phyloP scores from a whole-genome alignment of 2,113 vertebrate species.

The Gadus chalcogrammus region DNA sequence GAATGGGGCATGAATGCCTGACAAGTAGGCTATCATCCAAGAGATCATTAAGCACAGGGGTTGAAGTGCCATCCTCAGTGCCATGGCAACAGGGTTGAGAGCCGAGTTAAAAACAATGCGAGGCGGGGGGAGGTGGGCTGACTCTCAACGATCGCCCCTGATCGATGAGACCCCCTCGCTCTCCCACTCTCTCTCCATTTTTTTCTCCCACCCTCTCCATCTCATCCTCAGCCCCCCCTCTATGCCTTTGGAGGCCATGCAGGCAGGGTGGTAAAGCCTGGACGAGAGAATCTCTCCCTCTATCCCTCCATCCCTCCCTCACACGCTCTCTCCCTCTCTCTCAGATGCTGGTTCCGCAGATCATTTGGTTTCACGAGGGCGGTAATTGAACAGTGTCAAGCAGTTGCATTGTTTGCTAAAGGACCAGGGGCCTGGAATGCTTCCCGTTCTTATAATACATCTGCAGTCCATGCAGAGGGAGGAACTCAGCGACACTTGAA shows the following conservation, averaged over 20 bases:
- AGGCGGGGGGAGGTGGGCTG: conserved; percentile 53
- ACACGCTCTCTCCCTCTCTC: too few species aligned
- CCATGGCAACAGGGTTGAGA: conserved; percentile 80
- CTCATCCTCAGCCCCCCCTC: conserved; percentile 11
- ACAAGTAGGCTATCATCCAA: conserved; percentile 80
- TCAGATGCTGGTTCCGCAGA: conserved; percentile 12
- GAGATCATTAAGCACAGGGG: conserved; percentile 81
- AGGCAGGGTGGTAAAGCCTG: conserved; percentile 37
- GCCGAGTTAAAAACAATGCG: conserved; percentile 77
- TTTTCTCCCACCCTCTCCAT: conserved; percentile 17
- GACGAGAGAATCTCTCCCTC: conserved; percentile 10
- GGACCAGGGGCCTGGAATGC: too few species aligned
- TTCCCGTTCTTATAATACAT: too few species aligned
- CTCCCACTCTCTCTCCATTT: conserved; percentile 11
- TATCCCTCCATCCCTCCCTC: too few species aligned
- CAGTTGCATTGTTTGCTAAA: too few species aligned
- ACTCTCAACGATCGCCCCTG: conserved; percentile 67
- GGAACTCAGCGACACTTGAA: too few species aligned
- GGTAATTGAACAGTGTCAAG: conserved; percentile 41
- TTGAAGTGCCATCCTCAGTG: conserved; percentile 79
- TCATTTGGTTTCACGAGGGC: conserved; percentile 53
- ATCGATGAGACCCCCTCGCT: conserved; percentile 62
- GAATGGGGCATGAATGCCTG: conserved; percentile 68
- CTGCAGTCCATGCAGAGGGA: too few species aligned
- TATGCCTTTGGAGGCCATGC: conserved; percentile 41